Conservation (phyloP, 2,797 vertebrate species). For the Sardinella longiceps region DNA sequence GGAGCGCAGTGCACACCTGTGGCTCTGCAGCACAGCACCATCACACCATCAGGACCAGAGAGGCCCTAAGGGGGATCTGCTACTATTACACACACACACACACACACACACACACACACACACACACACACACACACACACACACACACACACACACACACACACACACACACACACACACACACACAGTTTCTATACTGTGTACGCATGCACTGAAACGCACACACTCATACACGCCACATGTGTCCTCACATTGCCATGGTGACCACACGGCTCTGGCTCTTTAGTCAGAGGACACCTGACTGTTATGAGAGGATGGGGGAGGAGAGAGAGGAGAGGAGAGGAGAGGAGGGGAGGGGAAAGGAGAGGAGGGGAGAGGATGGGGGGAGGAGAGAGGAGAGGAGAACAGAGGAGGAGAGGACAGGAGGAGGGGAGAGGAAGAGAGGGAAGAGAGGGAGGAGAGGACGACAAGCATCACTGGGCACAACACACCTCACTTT, state of each 20-base stretch:
- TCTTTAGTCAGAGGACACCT: background rate
- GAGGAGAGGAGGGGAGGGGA: too few species aligned
- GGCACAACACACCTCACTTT: background rate
- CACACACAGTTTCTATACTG: too few species aligned
- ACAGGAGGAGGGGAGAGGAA: too few species aligned
- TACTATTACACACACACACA: conserved; percentile 1
- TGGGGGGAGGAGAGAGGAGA: too few species aligned
- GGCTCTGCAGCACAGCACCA: background rate
- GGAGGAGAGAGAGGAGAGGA: too few species aligned
- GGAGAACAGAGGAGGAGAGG: too few species aligned
- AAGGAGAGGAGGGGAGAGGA: too few species aligned
- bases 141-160: background rate
- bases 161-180: too few species aligned
- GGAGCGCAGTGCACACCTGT: background rate
- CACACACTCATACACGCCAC: background rate
- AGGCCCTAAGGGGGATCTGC: background rate
- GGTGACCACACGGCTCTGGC: conserved; percentile 36
- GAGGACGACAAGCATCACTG: too few species aligned
- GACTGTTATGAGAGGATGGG: background rate
- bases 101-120: background rate
- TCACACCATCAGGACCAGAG: background rate
- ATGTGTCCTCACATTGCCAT: conserved; percentile 39
- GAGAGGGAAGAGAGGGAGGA: too few species aligned
- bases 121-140: background rate
- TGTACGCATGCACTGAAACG: too few species aligned